Conservation (phyloP, 92 coral and sea anemone species). For the Phenganax subtilis region DNA sequence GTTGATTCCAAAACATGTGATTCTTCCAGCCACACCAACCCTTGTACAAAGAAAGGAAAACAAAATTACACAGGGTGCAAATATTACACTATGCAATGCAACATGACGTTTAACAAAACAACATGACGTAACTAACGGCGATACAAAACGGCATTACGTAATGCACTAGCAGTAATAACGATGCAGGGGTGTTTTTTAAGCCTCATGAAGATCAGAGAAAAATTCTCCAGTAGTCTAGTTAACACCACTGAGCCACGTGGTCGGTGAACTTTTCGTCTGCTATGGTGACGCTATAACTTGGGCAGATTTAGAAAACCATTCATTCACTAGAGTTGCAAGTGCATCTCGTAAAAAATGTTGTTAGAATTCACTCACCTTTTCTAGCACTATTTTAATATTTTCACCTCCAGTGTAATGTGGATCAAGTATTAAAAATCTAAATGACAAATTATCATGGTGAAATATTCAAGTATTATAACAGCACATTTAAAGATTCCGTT, state of each 20-base stretch:
- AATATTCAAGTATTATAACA: too few relatives aligned
- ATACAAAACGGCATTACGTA: background rate
- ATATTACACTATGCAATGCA: background rate
- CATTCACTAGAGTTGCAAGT: too few relatives aligned
- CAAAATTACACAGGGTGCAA: too few relatives aligned
- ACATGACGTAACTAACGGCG: background rate
- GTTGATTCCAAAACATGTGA: conserved; percentile 90
- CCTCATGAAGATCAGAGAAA: background rate
- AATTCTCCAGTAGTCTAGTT: background rate
- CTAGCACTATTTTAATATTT: conserved; percentile 76
- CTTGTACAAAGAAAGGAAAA: conserved; percentile 44
- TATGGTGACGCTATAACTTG: too few relatives aligned
- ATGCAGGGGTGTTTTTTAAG: too few relatives aligned
- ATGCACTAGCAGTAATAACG: too few relatives aligned
- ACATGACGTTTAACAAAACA: background rate
- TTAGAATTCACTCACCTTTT: conserved; percentile 60
- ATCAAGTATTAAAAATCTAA: conserved; percentile 84
- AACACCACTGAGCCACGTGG: too few relatives aligned
- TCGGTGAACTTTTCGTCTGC: too few relatives aligned
- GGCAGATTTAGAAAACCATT: too few relatives aligned
- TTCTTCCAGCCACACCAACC: conserved; percentile 99
- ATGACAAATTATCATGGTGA: too few relatives aligned
- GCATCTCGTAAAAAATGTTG: too few relatives aligned
- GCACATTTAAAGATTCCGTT: too few relatives aligned
- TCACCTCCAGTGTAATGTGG: conserved; percentile 97